Conservation (phyloP, 2,113 vertebrate genomes). For the Turnix velox region DNA sequence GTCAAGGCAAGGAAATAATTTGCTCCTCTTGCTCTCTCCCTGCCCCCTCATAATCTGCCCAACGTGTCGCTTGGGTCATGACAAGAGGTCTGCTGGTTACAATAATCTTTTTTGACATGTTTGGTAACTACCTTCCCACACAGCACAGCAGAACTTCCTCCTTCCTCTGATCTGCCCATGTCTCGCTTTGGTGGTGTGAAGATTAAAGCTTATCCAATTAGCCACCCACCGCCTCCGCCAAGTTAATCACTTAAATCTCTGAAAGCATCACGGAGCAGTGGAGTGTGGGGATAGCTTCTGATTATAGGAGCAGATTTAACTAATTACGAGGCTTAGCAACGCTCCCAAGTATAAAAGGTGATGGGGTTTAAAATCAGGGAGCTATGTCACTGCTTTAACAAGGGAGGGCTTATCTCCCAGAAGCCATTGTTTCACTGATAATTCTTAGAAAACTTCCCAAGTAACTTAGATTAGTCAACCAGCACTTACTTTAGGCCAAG, state of each 20-base stretch:
- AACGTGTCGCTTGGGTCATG: neutral
- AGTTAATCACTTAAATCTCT: constrained; percentile 80
- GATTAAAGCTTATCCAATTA: constrained; percentile 94
- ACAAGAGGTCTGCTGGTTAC: constrained; percentile 40
- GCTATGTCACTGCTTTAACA: constrained; percentile 65
- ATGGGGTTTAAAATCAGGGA: constrained; percentile 68
- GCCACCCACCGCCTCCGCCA: constrained; percentile 75
- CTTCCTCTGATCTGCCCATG: constrained; percentile 55
- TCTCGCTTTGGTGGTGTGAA: constrained; percentile 78
- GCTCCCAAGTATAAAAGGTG: constrained; percentile 71
- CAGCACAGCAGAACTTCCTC: constrained; percentile 73
- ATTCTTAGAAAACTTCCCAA: constrained; percentile 68
- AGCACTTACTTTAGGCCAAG: constrained; percentile 72
- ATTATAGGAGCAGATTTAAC: constrained; percentile 78
- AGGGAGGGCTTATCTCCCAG: constrained; percentile 73
- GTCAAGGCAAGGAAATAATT: constrained; percentile 17
- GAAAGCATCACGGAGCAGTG: constrained; percentile 70
- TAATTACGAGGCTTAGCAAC: constrained; percentile 80
- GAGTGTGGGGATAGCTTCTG: constrained; percentile 67
- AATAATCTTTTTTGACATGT: constrained; percentile 79
- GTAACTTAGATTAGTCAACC: constrained; percentile 81
- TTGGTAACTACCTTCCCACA: constrained; percentile 74
- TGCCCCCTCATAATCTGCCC: neutral
- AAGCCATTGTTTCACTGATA: constrained; percentile 70
- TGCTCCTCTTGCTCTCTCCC: neutral